A percentile compares a stretch with the other conserved stretches of the same genome.
Conservation (phyloP, 2,113 vertebrate species). For the Alosa alosa region DNA sequence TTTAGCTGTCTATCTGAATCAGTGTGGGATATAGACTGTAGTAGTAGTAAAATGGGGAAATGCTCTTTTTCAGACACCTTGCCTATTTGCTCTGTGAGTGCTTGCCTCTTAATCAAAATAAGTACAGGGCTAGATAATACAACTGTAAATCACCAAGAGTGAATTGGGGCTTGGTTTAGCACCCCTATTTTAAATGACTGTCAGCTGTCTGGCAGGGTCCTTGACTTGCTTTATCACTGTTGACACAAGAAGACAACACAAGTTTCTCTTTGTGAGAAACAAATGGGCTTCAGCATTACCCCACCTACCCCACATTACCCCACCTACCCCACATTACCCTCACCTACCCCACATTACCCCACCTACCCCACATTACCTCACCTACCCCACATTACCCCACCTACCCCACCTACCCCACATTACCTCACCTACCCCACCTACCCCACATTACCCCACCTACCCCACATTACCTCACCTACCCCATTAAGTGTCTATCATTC, state of each 20-base stretch:
- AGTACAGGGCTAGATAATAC: not conserved
- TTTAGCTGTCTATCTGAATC: not conserved
- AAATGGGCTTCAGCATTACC: not conserved
- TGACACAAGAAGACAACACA: not conserved
- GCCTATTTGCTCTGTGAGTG: not conserved
- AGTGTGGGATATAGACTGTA: not conserved
- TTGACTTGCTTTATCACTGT: not conserved
- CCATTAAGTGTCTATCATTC: not conserved
- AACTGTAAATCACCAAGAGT: not conserved
- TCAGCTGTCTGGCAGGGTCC: not conserved
- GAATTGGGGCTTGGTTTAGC: not conserved
- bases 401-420: too few species aligned
- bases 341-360: too few species aligned
- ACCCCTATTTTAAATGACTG: too few species aligned
- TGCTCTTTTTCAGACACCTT: not conserved
- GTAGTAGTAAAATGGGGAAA: not conserved
- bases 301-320: too few species aligned
- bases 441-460: too few species aligned
- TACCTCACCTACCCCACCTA: too few species aligned
- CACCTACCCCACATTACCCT: too few species aligned
- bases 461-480: not conserved
- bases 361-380: too few species aligned
- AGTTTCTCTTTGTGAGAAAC: not conserved
- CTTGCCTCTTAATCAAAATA: not conserved
- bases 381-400: too few species aligned